Conservation (phyloP, 2,888 invertebrate species). For the Lithosia quadra region DNA sequence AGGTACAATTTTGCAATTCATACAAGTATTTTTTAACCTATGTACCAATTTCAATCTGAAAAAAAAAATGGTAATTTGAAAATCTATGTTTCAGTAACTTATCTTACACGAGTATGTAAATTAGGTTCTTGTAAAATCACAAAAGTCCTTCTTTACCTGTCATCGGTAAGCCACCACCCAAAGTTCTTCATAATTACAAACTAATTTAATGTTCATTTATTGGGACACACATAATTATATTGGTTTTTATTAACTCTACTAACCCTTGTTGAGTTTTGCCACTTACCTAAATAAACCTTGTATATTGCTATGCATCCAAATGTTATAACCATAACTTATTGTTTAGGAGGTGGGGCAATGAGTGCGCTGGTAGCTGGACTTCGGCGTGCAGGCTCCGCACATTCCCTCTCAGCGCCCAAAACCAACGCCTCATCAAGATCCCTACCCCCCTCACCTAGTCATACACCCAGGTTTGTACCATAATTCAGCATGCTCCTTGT, state of each 20-base stretch:
- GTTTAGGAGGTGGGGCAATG: conserved; percentile 78
- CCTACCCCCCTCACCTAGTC: conserved; percentile 92
- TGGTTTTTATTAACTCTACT: neutral
- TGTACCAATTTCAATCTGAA: no score
- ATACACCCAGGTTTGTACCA: conserved; percentile 88
- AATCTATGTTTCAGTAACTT: no score
- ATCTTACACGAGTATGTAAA: no score
- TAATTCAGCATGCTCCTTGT: neutral
- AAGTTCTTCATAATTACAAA: neutral
- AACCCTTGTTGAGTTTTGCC: neutral
- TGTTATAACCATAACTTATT: conserved; percentile 5
- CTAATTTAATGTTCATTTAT: neutral
- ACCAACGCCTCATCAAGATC: conserved; percentile 88
- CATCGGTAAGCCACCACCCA: neutral
- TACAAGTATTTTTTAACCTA: no score
- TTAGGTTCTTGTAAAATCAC: no score
- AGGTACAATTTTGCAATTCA: neutral
- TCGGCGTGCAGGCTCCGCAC: conserved; percentile 83
- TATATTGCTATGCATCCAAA: neutral
- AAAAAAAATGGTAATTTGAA: no score
- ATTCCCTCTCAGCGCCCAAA: conserved; percentile 82
- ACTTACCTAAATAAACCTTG: neutral
- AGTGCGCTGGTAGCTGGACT: conserved; percentile 82
- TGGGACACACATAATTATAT: neutral
- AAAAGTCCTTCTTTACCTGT: no score